phyloP scores from a whole-genome alignment of 2,888 invertebrate species.

The Drosophila neonasuta region DNA sequence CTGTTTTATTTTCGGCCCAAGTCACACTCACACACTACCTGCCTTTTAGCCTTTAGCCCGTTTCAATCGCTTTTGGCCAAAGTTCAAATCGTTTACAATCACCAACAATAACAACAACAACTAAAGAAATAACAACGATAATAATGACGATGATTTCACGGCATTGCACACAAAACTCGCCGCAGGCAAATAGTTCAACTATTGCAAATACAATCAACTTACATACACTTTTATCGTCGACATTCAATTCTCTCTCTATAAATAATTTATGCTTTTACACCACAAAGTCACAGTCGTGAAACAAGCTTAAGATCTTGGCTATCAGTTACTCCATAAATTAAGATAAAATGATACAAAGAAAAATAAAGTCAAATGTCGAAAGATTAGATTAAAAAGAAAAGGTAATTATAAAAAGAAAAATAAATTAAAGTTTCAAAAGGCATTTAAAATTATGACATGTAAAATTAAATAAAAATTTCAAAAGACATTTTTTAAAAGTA shows the following conservation, averaged over 20 bases:
- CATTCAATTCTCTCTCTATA: not conserved
- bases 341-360: not conserved
- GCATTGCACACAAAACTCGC: constrained; percentile 14
- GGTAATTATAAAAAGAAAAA: no score
- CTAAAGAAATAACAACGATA: not conserved
- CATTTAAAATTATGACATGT: no score
- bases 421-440: no score
- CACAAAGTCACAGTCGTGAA: not conserved
- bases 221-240: not conserved
- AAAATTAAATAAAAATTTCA: no score
- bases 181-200: constrained; percentile 2
- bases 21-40: constrained; percentile 13
- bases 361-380: not conserved
- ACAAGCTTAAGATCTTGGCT: not conserved
- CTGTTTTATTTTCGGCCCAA: constrained; percentile 33
- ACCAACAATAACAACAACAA: constrained; percentile 12
- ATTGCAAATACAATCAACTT: constrained; percentile 1
- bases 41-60: constrained; percentile 27
- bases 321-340: not conserved
- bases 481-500: no score
- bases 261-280: constrained; percentile 4
- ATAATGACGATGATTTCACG: constrained; percentile 12
- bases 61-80: constrained; percentile 48
- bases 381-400: no score
- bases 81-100: constrained; percentile 61